These are phyloP conservation scores for Helicolenus hilgendorfi DNA, from an alignment of 2,797 vertebrate species.

Conservation along the genomic window DNA sequence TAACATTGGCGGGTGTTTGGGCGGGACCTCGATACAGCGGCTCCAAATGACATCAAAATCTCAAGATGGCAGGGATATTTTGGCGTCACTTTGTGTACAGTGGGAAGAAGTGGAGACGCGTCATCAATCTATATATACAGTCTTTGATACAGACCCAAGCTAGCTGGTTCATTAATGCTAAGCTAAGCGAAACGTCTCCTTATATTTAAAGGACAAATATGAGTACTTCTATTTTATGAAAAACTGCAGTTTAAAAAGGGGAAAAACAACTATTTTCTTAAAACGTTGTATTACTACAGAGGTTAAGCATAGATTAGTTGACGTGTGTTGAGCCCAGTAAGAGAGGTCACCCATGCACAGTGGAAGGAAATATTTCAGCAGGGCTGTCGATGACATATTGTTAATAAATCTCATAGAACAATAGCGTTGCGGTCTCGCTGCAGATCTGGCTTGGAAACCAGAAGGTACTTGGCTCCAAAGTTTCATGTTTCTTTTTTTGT, in stretches of 20 bases:
- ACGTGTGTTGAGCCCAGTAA: neutral
- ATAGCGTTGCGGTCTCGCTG: conserved; percentile 38
- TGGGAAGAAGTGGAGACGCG: too few relatives aligned
- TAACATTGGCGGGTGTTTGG: too few relatives aligned
- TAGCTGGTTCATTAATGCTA: neutral
- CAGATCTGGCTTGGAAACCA: conserved; percentile 52
- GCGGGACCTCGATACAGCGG: too few relatives aligned
- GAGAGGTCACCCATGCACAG: conserved; percentile 31
- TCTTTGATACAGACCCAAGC: too few relatives aligned
- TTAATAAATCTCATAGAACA: conserved; percentile 68
- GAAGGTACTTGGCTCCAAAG: conserved; percentile 47
- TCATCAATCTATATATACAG: too few relatives aligned
- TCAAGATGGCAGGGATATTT: too few relatives aligned
- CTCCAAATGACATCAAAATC: too few relatives aligned
- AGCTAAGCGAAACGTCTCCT: neutral
- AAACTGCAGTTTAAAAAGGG: neutral
- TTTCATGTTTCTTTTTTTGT: conserved; percentile 1
- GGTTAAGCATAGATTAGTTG: neutral
- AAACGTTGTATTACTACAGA: neutral
- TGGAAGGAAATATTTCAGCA: conserved; percentile 66
- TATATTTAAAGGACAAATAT: too few relatives aligned
- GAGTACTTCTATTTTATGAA: too few relatives aligned
- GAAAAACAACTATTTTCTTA: neutral
- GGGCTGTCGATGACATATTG: conserved; percentile 45
- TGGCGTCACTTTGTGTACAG: too few relatives aligned